Conservation (phyloP, 2,113 vertebrate species). For the Hydrolagus affinis region DNA sequence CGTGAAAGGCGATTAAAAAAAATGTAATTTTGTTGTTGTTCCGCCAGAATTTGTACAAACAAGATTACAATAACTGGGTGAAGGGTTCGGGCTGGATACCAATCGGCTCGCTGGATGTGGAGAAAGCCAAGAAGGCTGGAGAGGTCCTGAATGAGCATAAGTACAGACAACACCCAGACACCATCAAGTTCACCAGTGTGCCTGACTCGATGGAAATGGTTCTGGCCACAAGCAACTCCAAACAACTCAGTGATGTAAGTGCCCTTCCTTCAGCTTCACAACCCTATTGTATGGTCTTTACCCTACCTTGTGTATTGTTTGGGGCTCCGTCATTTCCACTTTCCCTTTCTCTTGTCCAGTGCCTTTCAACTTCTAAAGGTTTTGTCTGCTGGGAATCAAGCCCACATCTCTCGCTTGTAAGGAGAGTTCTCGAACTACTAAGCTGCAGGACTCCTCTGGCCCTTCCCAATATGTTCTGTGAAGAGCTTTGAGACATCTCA, state of each 20-base stretch:
- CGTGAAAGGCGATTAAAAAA: too few species aligned
- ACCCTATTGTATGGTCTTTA: background rate
- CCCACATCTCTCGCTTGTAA: too few species aligned
- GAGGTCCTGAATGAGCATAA: slow-evolving; percentile 57
- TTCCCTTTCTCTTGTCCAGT: background rate
- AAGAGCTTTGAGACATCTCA: too few species aligned
- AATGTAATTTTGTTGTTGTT: too few species aligned
- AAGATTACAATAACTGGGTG: slow-evolving; percentile 62
- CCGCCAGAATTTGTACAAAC: slow-evolving; percentile 57
- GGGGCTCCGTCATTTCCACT: background rate
- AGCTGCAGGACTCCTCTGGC: too few species aligned
- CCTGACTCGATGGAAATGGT: slow-evolving; percentile 59
- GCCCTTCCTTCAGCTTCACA: background rate
- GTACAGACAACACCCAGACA: slow-evolving; percentile 62
- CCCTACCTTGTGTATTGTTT: background rate
- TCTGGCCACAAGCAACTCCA: slow-evolving; percentile 60
- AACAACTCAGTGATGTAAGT: slow-evolving; percentile 63
- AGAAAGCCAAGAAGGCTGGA: slow-evolving; percentile 61
- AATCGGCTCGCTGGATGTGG: slow-evolving; percentile 58
- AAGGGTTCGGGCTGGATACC: slow-evolving; percentile 64
- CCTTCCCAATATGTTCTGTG: too few species aligned
- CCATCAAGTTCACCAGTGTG: slow-evolving; percentile 59
- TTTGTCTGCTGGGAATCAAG: too few species aligned
- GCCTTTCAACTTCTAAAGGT: background rate
- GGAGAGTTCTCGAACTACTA: too few species aligned